These are phyloP conservation scores for Mionectes macconnelli DNA, from an alignment of 2,113 vertebrate genomes.

Conservation along the genomic window DNA sequence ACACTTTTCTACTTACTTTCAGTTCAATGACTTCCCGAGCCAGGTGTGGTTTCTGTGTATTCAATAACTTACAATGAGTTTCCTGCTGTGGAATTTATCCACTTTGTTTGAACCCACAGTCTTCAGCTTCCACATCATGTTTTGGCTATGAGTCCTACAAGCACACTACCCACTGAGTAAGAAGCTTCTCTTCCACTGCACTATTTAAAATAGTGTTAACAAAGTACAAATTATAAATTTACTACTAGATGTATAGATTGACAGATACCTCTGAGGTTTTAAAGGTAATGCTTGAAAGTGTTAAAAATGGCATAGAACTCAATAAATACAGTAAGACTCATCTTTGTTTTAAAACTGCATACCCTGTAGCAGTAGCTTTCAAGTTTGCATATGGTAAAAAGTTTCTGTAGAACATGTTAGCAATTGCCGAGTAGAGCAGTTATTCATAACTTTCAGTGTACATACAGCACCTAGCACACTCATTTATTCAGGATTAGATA, in stretches of 20 bases:
- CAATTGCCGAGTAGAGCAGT: not conserved
- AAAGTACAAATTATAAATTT: not conserved
- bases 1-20: not conserved
- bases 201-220: not conserved
- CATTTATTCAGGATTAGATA: not conserved
- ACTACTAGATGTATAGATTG: not conserved
- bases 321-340: not conserved
- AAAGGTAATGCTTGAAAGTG: not conserved
- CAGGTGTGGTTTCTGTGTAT: not conserved
- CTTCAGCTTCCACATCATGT: not conserved
- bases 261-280: not conserved
- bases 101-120: not conserved
- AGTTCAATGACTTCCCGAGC: constrained; percentile 35
- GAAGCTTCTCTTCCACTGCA: not conserved
- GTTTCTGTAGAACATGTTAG: not conserved
- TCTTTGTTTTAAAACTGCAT: not conserved
- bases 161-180: not conserved
- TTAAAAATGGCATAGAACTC: not conserved
- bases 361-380: not conserved
- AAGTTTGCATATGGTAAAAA: not conserved
- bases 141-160: not conserved
- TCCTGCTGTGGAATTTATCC: not conserved
- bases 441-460: not conserved
- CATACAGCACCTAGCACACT: not conserved
- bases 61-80: constrained; percentile 8